Percentiles rank a stretch among this genome's conserved stretches.
Conservation (phyloP, 2,113 vertebrate genomes). For the Muntiacus muntjak region DNA sequence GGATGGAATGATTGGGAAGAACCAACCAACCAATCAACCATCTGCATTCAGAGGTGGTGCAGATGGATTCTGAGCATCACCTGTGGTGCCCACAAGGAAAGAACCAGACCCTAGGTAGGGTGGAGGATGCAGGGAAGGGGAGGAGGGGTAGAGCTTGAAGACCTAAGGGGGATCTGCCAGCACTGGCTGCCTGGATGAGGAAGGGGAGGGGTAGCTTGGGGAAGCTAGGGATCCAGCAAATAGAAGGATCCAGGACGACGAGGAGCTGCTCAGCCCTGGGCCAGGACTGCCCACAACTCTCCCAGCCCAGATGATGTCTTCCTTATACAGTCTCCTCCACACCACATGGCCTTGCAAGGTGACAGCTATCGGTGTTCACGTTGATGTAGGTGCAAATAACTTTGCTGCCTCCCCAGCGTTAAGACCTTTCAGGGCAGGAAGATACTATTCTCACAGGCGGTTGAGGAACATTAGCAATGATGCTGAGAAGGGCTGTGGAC, state of each 20-base stretch:
- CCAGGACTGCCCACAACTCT: neutral
- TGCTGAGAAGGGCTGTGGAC: neutral
- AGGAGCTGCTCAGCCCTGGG: neutral
- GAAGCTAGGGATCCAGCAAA: neutral
- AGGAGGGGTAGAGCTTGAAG: neutral
- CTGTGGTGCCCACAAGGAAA: neutral
- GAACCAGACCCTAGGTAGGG: neutral
- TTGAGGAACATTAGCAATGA: neutral
- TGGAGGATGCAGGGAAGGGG: neutral
- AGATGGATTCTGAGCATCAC: neutral
- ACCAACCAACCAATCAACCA: neutral
- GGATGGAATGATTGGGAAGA: neutral
- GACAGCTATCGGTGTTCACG: neutral
- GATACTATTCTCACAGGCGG: neutral
- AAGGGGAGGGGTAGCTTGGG: fast-evolving
- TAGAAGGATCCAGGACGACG: neutral
- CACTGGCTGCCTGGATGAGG: neutral
- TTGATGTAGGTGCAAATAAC: neutral
- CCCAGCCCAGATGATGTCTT: neutral
- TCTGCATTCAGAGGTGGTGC: neutral
- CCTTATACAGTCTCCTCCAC: neutral
- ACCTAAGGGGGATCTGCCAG: neutral
- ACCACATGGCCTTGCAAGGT: neutral
- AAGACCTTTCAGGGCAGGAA: neutral
- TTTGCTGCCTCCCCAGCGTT: neutral